These are phyloP conservation scores for Huso huso DNA, from an alignment of 2,797 vertebrate species.

Conservation along the genomic window DNA sequence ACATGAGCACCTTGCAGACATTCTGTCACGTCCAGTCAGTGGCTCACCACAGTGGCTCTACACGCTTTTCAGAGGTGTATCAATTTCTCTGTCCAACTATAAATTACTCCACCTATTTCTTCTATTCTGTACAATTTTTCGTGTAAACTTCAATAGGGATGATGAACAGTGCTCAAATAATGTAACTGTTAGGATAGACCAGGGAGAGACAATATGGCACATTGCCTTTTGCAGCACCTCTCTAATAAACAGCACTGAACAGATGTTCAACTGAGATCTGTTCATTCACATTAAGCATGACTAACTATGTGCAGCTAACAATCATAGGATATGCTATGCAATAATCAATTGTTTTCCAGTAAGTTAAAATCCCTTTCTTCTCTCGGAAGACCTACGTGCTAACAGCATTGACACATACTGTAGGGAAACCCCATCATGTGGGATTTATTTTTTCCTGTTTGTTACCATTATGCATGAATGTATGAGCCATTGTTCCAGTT, in stretches of 20 bases:
- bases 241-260: conserved; percentile 34
- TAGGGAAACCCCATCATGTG: conserved; percentile 45
- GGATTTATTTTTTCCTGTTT: conserved; percentile 74
- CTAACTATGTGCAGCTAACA: conserved; percentile 52
- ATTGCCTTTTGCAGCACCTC: background rate
- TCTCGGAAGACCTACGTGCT: conserved; percentile 38
- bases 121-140: no score
- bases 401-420: conserved; percentile 29
- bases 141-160: no score
- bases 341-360: conserved; percentile 56
- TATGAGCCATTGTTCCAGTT: conserved; percentile 15
- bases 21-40: no score
- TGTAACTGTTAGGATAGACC: no score
- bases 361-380: conserved; percentile 54
- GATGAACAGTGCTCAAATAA: no score
- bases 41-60: no score
- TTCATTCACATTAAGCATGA: conserved; percentile 50
- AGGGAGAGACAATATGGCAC: no score
- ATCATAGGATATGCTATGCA: conserved; percentile 62
- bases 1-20: no score
- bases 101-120: no score
- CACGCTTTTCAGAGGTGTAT: no score
- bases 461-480: conserved; percentile 29
- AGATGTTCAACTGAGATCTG: conserved; percentile 51
- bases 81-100: no score